These are phyloP conservation scores for Macropodus opercularis DNA, from an alignment of 2,797 vertebrate genomes.

Conservation along the genomic window DNA sequence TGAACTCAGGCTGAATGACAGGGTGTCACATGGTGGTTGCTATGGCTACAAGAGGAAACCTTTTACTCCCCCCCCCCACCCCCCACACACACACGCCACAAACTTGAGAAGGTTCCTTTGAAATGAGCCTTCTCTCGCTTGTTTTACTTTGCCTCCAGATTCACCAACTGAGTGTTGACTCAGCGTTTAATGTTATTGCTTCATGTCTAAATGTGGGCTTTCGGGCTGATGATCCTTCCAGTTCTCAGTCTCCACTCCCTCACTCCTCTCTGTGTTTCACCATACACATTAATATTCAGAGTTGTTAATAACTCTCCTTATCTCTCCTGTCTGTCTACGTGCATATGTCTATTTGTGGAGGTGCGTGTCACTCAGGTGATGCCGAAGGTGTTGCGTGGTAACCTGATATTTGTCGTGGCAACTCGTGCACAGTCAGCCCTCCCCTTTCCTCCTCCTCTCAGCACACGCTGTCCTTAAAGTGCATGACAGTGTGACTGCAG, in stretches of 20 bases:
- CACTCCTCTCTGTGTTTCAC: background rate
- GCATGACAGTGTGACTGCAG: conserved; percentile 13
- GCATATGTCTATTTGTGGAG: conserved; percentile 23
- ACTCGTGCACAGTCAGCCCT: conserved; percentile 54
- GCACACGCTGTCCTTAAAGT: conserved; percentile 32
- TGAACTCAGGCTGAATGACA: conserved; percentile 33
- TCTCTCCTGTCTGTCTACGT: conserved; percentile 10
- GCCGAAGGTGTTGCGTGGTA: conserved; percentile 76
- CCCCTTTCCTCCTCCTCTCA: conserved; percentile 20
- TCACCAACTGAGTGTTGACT: conserved; percentile 1
- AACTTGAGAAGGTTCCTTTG: conserved; percentile 4
- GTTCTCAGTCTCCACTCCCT: background rate
- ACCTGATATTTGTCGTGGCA: conserved; percentile 77
- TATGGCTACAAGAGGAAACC: conserved; percentile 46
- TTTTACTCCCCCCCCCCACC: too few relatives aligned
- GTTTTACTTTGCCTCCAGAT: background rate
- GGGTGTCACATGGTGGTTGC: conserved; percentile 52
- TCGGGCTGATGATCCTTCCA: background rate
- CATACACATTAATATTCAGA: background rate
- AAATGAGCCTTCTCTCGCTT: background rate
- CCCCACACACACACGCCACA: background rate
- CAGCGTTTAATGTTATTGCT: conserved; percentile 3
- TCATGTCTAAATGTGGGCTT: background rate
- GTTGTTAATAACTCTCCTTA: background rate
- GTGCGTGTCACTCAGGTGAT: conserved; percentile 43